Base-by-base conservation (phyloP, 2,888 invertebrate species). In the Cephus sareptanus region DNA sequence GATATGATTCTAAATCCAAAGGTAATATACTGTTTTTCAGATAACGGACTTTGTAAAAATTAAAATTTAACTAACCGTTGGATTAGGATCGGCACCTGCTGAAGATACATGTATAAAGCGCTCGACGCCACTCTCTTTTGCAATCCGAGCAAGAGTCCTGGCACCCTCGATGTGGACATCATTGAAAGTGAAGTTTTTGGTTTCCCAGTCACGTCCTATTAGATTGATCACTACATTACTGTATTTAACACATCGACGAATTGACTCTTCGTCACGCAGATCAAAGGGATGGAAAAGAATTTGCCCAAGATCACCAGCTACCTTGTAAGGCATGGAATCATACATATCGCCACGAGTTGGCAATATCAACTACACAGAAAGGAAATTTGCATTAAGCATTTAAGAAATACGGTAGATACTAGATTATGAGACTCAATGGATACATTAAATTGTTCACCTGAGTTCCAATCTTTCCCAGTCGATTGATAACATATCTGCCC, bases 201-300 rank as follows among this genome's bases (percentile, higher is more conserved):
- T 99, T 92, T 98, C 98, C 93, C 95, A 97, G 85, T 98, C 97
- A 69, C 97, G 94, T 6, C 99, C 99, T 82, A 99, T 94, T 79
- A 99, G 93, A 92, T 99, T 99, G 83, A 99, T 95, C 1, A 99
- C 99, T 76, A 99, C 97, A 93, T 99, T 98, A 1, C 99, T 99
- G 92, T 99, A 96, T 89, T 96, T 96, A 69, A 99, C 95, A 13
- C 96, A 95, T 87, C 95, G 96, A 3, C 94, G 93, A 85, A 99
- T 96, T 0, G 97, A 95, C 69, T 96, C 96, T 83, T 98, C 97
- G 93, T 99, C 98, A 70, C 94, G 92, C 73, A 99, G 89, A 88
- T 98, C 92, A 91, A 94, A 98, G 15, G 96, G 97, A 89, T 97
- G 95, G 88, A 98, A 99, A 15, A 98, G 93, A 11, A 99, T 95